Base-by-base conservation (phyloP, 2,113 vertebrate genomes). In the Tichodroma muraria region DNA sequence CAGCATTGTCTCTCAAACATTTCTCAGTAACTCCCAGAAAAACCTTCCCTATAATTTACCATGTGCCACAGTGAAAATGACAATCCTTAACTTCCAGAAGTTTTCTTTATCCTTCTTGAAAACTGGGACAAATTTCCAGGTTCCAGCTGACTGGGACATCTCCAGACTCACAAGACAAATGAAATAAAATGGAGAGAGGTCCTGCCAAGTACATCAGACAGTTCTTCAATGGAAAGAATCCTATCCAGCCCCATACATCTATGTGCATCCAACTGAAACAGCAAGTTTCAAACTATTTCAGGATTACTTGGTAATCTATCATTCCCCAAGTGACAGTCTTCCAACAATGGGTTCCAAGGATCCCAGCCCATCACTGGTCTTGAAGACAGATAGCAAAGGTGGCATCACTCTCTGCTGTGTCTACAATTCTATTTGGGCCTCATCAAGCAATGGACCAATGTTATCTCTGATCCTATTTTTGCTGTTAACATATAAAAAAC, bases 221-320 rank as follows among this genome's bases (percentile, higher is more conserved):
- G 25, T 8, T 72, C 24, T 86, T 45, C 65, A 53, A 49, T 63
- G 24, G 23, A 31, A 57, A 40, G 31, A 33, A 71, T 42, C 16
- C 5, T 31, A 13, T 38, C 1, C 1, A 1, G 9, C 12, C 21
- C 13, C 35, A 57, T 20, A 53, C 10, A 63, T 2, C 15, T 49
- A 17, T 12, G 9, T 56, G 27, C 27, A 57, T 57, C 37, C 18
- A 68, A 11, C 8, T 72, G 28, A 64, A 80, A 31, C 10, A 76
- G 13, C 49, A 87, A 54, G 14, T 44, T 19, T 63, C 61, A 31
- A 65, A 70, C 10, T 52, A 54, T 24, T 52, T 89, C 37, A 63
- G 42, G 24, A 22, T 47, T 30, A 1, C 5, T 27, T 61, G 24
- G 6, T 24, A 70, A 37, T 52, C 63, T 70, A 15, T 42, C 8